Percentiles rank a stretch among this genome's conserved stretches.
These are phyloP conservation scores for Netelia melanura DNA, from an alignment of 2,888 invertebrate genomes.

Conservation along the genomic window DNA sequence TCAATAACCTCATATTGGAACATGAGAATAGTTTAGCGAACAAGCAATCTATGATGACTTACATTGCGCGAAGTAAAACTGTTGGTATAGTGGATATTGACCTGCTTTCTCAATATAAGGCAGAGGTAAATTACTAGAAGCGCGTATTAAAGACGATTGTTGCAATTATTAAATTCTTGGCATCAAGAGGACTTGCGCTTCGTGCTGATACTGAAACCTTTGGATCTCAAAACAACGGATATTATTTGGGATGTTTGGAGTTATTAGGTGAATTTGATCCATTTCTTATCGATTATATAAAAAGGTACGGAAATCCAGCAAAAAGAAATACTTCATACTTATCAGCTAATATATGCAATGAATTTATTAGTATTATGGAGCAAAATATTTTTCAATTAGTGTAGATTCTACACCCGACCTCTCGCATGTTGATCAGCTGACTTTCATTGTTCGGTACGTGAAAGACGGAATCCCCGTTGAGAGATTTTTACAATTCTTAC, in stretches of 20 bases:
- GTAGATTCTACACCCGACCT: constrained; percentile 72
- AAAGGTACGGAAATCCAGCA: constrained; percentile 68
- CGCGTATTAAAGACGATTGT: background rate
- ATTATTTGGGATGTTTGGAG: constrained; percentile 74
- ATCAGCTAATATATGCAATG: constrained; percentile 72
- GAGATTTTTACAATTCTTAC: no score
- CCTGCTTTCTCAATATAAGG: background rate
- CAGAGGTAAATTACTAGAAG: background rate
- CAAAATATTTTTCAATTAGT: constrained; percentile 72
- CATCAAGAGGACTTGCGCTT: background rate
- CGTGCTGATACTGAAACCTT: constrained; percentile 64
- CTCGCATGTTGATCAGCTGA: constrained; percentile 71
- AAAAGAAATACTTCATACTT: constrained; percentile 74
- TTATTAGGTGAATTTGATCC: constrained; percentile 74
- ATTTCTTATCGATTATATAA: constrained; percentile 73
- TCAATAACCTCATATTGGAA: background rate
- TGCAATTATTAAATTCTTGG: background rate
- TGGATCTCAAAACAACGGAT: constrained; percentile 73
- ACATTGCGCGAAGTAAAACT: background rate
- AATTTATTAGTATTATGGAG: constrained; percentile 73
- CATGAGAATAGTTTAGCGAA: background rate
- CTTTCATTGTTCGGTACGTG: constrained; percentile 70
- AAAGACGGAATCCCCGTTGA: background rate
- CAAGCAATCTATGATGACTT: background rate
- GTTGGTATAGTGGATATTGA: background rate